Conservation (phyloP, 2,888 invertebrate species). For the Acrobasis consociella region DNA sequence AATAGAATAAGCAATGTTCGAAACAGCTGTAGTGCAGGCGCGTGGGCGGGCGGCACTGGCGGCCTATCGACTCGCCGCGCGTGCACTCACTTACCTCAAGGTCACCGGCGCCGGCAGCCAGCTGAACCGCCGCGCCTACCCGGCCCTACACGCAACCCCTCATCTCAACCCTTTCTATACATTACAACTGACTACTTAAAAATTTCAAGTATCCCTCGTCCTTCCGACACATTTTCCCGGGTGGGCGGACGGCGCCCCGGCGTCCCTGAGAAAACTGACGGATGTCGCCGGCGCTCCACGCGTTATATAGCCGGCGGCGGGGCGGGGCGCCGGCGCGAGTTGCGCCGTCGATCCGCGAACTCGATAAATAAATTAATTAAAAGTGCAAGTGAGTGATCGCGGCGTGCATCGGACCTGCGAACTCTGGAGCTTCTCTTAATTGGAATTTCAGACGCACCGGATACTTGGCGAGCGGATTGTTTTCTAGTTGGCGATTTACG, state of each 20-base stretch:
- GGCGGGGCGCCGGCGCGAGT: conserved; percentile 76
- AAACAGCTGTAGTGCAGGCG: conserved; percentile 77
- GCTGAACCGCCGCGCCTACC: conserved; percentile 40
- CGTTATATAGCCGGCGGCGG: conserved; percentile 71
- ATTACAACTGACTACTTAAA: conserved; percentile 55
- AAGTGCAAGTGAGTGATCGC: conserved; percentile 83
- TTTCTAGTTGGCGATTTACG: conserved; percentile 54
- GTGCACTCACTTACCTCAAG: conserved; percentile 75
- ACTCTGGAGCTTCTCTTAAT: conserved; percentile 72
- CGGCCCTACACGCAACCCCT: conserved; percentile 60
- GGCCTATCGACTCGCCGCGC: conserved; percentile 67
- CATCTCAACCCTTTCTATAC: conserved; percentile 54
- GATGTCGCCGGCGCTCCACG: conserved; percentile 62
- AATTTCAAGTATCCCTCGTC: conserved; percentile 66
- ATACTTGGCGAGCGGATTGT: conserved; percentile 58
- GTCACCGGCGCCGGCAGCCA: conserved; percentile 53
- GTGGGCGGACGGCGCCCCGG: conserved; percentile 62
- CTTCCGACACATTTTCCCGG: conserved; percentile 62
- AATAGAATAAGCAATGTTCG: conserved; percentile 47
- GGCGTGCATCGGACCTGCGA: conserved; percentile 71
- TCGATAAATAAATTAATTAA: conserved; percentile 84
- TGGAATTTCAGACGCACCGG: conserved; percentile 67
- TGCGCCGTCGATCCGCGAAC: conserved; percentile 81
- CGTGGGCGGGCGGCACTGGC: conserved; percentile 62
- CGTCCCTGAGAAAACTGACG: conserved; percentile 77